Evolutionary conservation across 1,140 invertebrate species (phyloP), one percentile per base, ranked within the genome.

Genomic region (Heliconius nattereri): DNA sequence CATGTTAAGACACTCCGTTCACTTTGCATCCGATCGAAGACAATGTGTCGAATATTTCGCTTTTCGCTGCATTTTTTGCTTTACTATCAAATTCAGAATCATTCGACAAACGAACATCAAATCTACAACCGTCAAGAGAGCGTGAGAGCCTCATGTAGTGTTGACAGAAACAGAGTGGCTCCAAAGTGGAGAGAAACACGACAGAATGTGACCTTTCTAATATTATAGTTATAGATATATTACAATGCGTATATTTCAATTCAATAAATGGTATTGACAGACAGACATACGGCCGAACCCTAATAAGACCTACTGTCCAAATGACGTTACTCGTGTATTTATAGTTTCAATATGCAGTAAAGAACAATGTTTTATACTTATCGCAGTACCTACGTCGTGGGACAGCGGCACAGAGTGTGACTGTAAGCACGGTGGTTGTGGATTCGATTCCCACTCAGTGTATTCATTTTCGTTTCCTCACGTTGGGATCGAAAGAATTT

Each of bases 341-440:
- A 66, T 66, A 26, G 60, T 29, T 66, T 66, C 60, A 16, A 66
- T 66, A 29, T 66, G 60, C 60, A 26, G 29, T 66, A 66, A 66
- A 26, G 60, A n/a, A 11, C 3, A 66, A 11, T 29, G 60, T 57
- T 57, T 57, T 57, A 57, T 23, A 57, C 7, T 57, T 57, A 23
- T 57, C 20, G 20, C 19, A 57, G 20, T 57, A 35, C 32, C 32
- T 9, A 20, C 20, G n/a, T 8, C 54, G 54, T 57, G n/a, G n/a
- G n/a, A n/a, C n/a, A 23, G 20, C 54, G 40, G 40, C 7, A 45
- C 40, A 13, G 40, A 13, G 13, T 45, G 8, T 23, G 54, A 45
- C 13, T 60, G 54, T 23, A 60, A 23, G 26, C 20, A 8, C 7
- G 9, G 20, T n/a, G 54, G n/a, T 26, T 60, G 8, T 60, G n/a